These are phyloP conservation scores for Spinus olivaceus DNA, from an alignment of 2,797 vertebrate genomes.

Conservation along the genomic window DNA sequence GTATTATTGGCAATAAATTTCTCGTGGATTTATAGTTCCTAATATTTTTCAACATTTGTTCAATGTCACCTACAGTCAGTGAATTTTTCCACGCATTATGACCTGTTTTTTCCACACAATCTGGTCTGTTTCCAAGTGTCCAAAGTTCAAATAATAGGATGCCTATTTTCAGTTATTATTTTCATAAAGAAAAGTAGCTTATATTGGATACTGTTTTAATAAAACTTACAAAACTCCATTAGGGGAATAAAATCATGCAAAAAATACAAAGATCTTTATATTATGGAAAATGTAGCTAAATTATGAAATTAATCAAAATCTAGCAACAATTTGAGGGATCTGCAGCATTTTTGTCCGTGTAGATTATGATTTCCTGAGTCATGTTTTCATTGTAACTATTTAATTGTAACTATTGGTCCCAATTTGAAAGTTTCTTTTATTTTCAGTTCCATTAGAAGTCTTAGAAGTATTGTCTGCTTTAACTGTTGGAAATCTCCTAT, in stretches of 20 bases:
- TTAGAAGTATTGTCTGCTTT: neutral
- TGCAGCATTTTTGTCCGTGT: neutral
- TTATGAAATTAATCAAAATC: neutral
- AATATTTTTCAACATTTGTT: constrained; percentile 8
- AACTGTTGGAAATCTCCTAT: neutral
- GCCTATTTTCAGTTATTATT: neutral
- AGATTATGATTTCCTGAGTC: neutral
- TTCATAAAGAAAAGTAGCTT: neutral
- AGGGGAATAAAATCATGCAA: neutral
- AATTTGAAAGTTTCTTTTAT: neutral
- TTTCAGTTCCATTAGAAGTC: neutral
- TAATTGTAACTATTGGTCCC: neutral
- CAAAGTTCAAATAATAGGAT: neutral
- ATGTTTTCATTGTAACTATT: neutral
- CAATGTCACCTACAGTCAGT: neutral
- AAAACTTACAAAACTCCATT: constrained; percentile 14
- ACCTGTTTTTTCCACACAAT: neutral
- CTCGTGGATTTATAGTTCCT: neutral
- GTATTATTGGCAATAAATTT: neutral
- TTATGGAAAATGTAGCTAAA: neutral
- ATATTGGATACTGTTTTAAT: neutral
- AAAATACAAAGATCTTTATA: neutral
- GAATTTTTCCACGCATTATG: neutral
- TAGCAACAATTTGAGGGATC: neutral
- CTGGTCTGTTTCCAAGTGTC: neutral